Conservation (phyloP, 1,140 invertebrate species). For the Caenorhabditis inopinata region DNA sequence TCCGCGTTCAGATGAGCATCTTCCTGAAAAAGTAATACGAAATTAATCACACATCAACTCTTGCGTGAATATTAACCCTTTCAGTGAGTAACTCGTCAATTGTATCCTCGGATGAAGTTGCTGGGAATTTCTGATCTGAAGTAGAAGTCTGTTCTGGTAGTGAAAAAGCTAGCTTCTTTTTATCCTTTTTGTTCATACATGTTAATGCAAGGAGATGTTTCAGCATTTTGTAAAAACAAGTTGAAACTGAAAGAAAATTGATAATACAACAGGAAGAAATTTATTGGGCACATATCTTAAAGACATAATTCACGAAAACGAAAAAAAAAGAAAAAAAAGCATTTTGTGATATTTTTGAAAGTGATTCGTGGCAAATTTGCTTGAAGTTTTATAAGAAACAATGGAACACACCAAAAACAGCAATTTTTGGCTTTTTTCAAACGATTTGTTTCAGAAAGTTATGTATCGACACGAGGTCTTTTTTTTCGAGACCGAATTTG, state of each 20-base stretch:
- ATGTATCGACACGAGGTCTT: too few species aligned
- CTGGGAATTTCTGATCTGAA: not conserved
- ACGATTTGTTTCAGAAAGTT: too few species aligned
- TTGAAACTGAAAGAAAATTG: not conserved
- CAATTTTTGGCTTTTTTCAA: too few species aligned
- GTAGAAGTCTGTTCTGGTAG: not conserved
- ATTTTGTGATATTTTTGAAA: too few species aligned
- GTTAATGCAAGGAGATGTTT: not conserved
- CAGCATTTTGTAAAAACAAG: not conserved
- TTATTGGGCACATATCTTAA: too few species aligned
- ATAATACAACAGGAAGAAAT: not conserved
- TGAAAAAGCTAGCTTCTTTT: not conserved
- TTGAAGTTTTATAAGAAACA: too few species aligned
- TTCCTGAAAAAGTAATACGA: not conserved
- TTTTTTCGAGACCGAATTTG: too few species aligned
- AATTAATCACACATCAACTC: not conserved
- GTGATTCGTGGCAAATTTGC: too few species aligned
- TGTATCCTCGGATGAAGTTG: not conserved
- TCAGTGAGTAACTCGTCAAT: not conserved
- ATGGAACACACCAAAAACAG: too few species aligned
- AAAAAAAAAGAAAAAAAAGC: too few species aligned
- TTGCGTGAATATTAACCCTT: not conserved
- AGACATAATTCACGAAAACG: too few species aligned
- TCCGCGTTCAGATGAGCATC: not conserved
- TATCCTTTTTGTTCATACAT: conserved; percentile 1